Conservation (phyloP, 2,888 invertebrate genomes). For the Rhagophthalmus giganteus region DNA sequence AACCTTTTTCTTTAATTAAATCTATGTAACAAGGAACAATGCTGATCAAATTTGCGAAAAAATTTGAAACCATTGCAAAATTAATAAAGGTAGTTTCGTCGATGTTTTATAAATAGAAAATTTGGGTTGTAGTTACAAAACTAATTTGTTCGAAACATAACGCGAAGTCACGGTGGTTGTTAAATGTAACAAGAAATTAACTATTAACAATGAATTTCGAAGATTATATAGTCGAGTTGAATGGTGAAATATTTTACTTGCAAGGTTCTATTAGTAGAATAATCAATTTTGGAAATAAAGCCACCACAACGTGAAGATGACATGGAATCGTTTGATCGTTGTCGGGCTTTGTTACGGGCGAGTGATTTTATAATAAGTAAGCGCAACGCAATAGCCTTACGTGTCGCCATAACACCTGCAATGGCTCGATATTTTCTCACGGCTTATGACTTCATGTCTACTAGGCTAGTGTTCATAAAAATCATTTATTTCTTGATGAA, state of each 20-base stretch:
- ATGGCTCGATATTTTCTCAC: slow-evolving; percentile 52
- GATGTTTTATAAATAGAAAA: too few species aligned
- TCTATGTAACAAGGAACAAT: too few species aligned
- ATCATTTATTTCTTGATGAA: slow-evolving; percentile 35
- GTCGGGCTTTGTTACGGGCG: slow-evolving; percentile 36
- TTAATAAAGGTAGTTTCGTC: too few species aligned
- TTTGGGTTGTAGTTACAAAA: too few species aligned
- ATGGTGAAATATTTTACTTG: slow-evolving; percentile 10
- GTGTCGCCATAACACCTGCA: slow-evolving; percentile 50
- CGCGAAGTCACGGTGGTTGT: neutral
- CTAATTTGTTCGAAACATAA: neutral
- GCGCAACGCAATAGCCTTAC: slow-evolving; percentile 39
- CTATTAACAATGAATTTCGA: slow-evolving; percentile 1
- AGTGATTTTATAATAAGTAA: slow-evolving; percentile 39
- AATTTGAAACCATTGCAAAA: too few species aligned
- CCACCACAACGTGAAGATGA: slow-evolving; percentile 28
- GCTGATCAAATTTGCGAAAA: too few species aligned
- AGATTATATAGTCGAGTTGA: slow-evolving; percentile 6
- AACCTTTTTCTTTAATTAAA: too few species aligned
- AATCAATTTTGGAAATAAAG: slow-evolving; percentile 29
- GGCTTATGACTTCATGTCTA: slow-evolving; percentile 48
- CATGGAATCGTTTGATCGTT: slow-evolving; percentile 35
- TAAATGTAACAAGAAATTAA: slow-evolving; percentile 1
- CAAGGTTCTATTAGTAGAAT: slow-evolving; percentile 21
- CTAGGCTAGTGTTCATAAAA: slow-evolving; percentile 32